These are phyloP conservation scores for Tinea pellionella DNA, from an alignment of 2,888 invertebrate species.

Conservation along the genomic window DNA sequence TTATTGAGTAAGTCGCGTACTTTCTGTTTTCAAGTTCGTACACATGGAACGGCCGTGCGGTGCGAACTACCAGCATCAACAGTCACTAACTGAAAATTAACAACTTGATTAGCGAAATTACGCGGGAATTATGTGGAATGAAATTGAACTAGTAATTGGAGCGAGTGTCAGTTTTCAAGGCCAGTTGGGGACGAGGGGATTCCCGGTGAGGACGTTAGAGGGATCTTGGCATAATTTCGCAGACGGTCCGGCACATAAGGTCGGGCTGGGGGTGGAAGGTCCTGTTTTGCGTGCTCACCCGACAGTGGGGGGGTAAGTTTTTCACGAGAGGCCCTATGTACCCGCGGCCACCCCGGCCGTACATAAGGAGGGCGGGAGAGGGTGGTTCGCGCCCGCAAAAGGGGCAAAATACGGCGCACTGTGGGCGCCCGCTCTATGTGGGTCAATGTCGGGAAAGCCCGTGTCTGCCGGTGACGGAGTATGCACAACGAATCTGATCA, in stretches of 20 bases:
- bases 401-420: constrained; percentile 71
- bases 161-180: constrained; percentile 36
- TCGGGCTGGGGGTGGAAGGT: constrained; percentile 57
- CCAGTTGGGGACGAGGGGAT: constrained; percentile 34
- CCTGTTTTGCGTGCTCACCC: constrained; percentile 66
- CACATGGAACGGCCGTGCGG: too few relatives aligned
- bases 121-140: neutral
- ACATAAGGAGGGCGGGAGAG: constrained; percentile 62
- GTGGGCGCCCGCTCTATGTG: constrained; percentile 69
- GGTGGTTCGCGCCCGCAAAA: constrained; percentile 70
- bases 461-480: constrained; percentile 68
- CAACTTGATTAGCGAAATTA: neutral
- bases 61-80: too few relatives aligned
- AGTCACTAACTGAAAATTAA: too few relatives aligned
- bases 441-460: constrained; percentile 72
- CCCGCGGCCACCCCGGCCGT: constrained; percentile 63
- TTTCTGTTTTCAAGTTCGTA: too few relatives aligned
- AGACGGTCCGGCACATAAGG: constrained; percentile 31
- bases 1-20: neutral
- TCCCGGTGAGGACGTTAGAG: constrained; percentile 36
- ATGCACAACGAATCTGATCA: constrained; percentile 70
- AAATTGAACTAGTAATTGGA: neutral
- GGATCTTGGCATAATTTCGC: constrained; percentile 34
- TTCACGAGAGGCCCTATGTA: constrained; percentile 51
- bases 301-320: constrained; percentile 64